Percentiles rank a stretch among this genome's conserved stretches.
These are phyloP conservation scores for Synanthedon andrenaeformis DNA, from an alignment of 2,888 invertebrate genomes.

Conservation along the genomic window DNA sequence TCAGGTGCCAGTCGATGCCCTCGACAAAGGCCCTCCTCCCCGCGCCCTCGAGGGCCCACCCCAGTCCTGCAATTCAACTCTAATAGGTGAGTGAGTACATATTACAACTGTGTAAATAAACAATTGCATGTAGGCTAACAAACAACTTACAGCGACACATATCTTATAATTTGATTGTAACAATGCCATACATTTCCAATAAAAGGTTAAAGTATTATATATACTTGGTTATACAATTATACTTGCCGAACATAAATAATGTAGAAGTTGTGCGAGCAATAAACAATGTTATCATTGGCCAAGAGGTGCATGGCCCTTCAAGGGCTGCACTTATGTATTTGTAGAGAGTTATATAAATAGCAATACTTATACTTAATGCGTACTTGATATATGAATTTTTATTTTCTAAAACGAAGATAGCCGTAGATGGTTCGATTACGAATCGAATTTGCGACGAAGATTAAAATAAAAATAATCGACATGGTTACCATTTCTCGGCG, in stretches of 20 bases:
- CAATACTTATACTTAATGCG: too few relatives aligned
- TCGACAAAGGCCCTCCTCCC: constrained; percentile 47
- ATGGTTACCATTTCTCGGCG: too few relatives aligned
- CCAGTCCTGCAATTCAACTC: constrained; percentile 12
- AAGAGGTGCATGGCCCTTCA: not conserved
- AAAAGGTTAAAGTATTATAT: not conserved
- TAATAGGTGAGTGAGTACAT: constrained; percentile 9
- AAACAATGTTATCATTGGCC: not conserved
- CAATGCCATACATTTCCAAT: not conserved
- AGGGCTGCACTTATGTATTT: not conserved
- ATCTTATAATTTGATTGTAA: not conserved
- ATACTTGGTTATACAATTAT: too few relatives aligned
- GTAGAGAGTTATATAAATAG: not conserved
- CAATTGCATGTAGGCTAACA: constrained; percentile 13
- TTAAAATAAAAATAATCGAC: too few relatives aligned
- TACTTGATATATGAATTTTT: too few relatives aligned
- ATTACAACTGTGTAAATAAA: constrained; percentile 40
- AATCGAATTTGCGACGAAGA: too few relatives aligned
- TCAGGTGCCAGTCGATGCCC: constrained; percentile 58
- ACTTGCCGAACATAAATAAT: too few relatives aligned
- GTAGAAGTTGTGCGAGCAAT: not conserved
- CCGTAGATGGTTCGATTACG: too few relatives aligned
- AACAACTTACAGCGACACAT: not conserved
- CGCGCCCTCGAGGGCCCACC: constrained; percentile 22
- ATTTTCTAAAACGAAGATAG: too few relatives aligned